Percentiles rank a stretch among this genome's conserved stretches.
Evolutionary conservation across 2,888 invertebrate species (phyloP).

Genomic region (Dicyrtoma fusca): DNA sequence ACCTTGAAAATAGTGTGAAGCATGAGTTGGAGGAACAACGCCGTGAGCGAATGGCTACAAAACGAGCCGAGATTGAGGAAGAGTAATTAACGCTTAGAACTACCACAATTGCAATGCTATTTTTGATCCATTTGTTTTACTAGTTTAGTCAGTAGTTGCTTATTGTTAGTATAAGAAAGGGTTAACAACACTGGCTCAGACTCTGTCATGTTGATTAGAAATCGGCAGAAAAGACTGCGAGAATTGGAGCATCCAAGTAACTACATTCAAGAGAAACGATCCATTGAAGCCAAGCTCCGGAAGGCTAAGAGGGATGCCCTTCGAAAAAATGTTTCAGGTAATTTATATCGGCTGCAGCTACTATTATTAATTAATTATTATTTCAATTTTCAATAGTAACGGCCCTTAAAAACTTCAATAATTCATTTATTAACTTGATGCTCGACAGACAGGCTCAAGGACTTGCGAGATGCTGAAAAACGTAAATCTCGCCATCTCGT

Average conservation of each 20-base stretch:
- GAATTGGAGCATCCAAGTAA: conserved; percentile 28
- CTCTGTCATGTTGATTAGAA: neutral
- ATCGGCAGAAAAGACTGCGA: neutral
- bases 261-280: conserved; percentile 16
- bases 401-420: too few species aligned
- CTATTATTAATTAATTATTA: too few species aligned
- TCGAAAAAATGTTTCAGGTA: conserved; percentile 1
- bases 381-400: too few species aligned
- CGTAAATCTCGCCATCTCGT: conserved; percentile 8
- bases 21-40: conserved; percentile 2
- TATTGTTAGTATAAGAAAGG: too few species aligned
- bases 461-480: conserved; percentile 11
- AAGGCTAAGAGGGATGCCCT: conserved; percentile 29
- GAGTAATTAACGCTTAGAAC: neutral
- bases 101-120: too few species aligned
- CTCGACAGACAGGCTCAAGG: conserved; percentile 6
- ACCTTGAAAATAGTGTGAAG: neutral
- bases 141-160: too few species aligned
- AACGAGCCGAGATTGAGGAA: conserved; percentile 1
- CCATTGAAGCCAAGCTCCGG: conserved; percentile 19
- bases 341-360: too few species aligned
- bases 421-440: too few species aligned
- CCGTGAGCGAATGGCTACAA: neutral
- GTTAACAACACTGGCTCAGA: too few species aligned
- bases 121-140: too few species aligned